phyloP scores from a whole-genome alignment of 2,113 vertebrate species.

The Lepidothrix coronata region DNA sequence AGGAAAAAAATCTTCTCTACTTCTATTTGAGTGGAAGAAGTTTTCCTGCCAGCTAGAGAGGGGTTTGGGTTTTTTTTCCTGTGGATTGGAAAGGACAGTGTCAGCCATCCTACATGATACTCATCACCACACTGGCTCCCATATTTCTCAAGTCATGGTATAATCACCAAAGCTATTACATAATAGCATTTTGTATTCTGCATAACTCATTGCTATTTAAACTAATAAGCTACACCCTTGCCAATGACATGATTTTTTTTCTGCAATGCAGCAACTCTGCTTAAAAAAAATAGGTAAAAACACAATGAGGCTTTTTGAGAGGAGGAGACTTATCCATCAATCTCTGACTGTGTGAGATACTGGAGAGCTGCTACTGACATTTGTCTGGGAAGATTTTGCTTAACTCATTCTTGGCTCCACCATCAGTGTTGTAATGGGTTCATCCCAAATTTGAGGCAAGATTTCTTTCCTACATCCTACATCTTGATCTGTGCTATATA shows the following conservation, averaged over 20 bases:
- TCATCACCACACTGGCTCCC: background rate
- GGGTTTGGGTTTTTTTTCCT: background rate
- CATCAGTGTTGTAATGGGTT: background rate
- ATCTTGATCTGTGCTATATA: background rate
- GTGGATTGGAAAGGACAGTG: background rate
- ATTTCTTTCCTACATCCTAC: background rate
- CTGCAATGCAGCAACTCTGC: conserved; percentile 9
- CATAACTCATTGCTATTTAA: conserved; percentile 23
- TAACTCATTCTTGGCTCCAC: conserved; percentile 2
- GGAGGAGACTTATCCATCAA: conserved; percentile 4
- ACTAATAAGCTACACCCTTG: conserved; percentile 20
- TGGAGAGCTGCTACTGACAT: background rate
- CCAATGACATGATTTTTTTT: background rate
- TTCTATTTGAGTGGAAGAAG: background rate
- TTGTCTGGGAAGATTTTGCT: conserved; percentile 38
- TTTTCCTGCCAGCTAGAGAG: background rate
- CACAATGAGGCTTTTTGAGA: conserved; percentile 4
- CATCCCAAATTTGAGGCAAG: background rate
- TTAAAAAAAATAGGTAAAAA: background rate
- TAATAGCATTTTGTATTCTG: conserved; percentile 21
- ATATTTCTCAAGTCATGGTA: conserved; percentile 2
- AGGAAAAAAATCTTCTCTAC: background rate
- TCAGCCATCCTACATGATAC: background rate
- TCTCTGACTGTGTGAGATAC: conserved; percentile 37
- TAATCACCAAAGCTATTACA: conserved; percentile 31